Evolutionary conservation across 2,113 vertebrate species (phyloP).

Genomic region (Chinchilla lanigera): DNA sequence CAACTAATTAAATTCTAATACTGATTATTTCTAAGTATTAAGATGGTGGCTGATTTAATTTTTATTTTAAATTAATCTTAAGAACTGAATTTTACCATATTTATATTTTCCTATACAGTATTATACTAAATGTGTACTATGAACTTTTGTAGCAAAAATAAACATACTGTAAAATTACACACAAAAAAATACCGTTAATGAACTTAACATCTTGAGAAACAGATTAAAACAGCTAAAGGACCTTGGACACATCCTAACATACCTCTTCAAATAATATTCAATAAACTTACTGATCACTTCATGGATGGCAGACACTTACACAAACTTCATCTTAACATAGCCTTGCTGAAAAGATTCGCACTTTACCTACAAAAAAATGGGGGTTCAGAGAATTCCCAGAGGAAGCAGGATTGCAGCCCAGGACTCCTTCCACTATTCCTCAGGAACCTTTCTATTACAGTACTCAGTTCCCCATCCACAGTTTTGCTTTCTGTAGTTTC

Average conservation of each 20-base stretch:
- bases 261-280: neutral
- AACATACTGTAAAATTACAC: neutral
- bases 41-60: neutral
- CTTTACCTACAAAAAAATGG: neutral
- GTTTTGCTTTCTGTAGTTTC: neutral
- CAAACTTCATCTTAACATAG: neutral
- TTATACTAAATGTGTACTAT: neutral
- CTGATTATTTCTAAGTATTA: neutral
- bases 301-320: neutral
- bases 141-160: neutral
- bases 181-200: neutral
- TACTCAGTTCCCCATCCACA: neutral
- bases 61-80: constrained; percentile 14
- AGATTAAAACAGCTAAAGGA: neutral
- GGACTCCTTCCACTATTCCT: neutral
- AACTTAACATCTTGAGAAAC: neutral
- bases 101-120: neutral
- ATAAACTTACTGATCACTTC: neutral
- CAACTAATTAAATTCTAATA: neutral
- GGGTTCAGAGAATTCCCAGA: neutral
- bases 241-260: neutral
- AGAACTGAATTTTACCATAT: neutral
- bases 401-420: neutral
- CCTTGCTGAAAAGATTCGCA: neutral
- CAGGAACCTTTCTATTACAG: neutral